phyloP scores from a whole-genome alignment of 1,140 invertebrate species.

The Trachymyrmex septentrionalis region DNA sequence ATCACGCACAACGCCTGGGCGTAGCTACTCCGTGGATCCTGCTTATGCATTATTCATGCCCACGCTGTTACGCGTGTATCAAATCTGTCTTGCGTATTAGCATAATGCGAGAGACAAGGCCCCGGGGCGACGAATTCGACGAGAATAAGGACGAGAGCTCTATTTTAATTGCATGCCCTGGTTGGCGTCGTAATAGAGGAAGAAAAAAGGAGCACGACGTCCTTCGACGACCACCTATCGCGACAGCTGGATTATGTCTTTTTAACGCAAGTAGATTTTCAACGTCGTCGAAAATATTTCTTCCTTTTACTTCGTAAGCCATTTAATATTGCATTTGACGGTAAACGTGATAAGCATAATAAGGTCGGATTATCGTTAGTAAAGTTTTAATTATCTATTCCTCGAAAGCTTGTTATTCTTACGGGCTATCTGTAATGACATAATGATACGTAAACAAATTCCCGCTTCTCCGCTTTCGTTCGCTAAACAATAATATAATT shows the following conservation, averaged over 20 bases:
- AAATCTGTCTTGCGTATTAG: slow-evolving; percentile 54
- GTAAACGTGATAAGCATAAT: not conserved
- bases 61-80: slow-evolving; percentile 31
- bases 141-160: slow-evolving; percentile 20
- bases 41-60: slow-evolving; percentile 64
- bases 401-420: not conserved
- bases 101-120: slow-evolving; percentile 51
- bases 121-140: not conserved
- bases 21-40: slow-evolving; percentile 20
- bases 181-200: slow-evolving; percentile 7
- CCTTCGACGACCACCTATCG: not conserved
- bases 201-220: not conserved
- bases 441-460: not conserved
- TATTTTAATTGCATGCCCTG: slow-evolving; percentile 29
- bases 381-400: not conserved
- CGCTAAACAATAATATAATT: not conserved
- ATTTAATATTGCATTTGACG: not conserved
- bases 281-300: not conserved
- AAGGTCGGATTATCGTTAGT: not conserved
- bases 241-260: not conserved
- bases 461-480: not conserved
- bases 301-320: not conserved
- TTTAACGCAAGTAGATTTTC: not conserved
- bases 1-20: slow-evolving; percentile 4
- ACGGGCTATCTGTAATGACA: not conserved